Base-by-base conservation (phyloP, 2,113 vertebrate species). In the Callipepla californica region DNA sequence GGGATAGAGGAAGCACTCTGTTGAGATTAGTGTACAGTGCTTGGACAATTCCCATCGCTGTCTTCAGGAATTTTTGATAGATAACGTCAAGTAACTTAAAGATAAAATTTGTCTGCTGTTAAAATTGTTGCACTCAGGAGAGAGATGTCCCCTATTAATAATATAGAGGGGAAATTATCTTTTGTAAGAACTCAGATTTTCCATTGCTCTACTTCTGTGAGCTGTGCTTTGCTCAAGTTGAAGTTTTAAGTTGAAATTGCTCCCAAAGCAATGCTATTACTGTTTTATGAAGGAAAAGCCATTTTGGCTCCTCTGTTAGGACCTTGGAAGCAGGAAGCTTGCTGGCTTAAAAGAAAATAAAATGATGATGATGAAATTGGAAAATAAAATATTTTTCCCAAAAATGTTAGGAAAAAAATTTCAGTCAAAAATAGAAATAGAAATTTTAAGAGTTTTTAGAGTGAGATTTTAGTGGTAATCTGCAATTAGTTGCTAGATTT, bases 331-430 rank as follows among this genome's bases (percentile, higher is more conserved):
- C 38, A 36, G 38, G 51, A 92, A 59, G 22, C 84, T 87, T 67
- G 6, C 32, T 47, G 23, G 23, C 57, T 45, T 30, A 48, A 48
- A 21, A 48, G 68, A 86, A 81, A 55, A 21, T 22, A 74, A 84
- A 81, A 55, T 12, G 26, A 16, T 7, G 5, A 11, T n/a, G n/a
- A 26, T 83, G 50, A 40, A 85, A 34, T 19, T 16, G 12, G 2
- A 6, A 32, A 51, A 34, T n/a, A 2, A 47, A 50, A 7, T 20
- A 7, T 2, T 2, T 17, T 21, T 1, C 0, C 0, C 4, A 4
- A 85, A 38, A 28, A 20, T 4, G 2, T 3, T 44, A 6, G 13
- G 73, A n/a, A 21, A 15, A 69, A 36, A 53, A 87, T 47, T 57
- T 9, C 22, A 87, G 79, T 61, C 47, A 6, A 47, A 89, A 91